Evolutionary conservation across 2,113 vertebrate genomes (phyloP).

Genomic region (Microcebus jonahi): DNA sequence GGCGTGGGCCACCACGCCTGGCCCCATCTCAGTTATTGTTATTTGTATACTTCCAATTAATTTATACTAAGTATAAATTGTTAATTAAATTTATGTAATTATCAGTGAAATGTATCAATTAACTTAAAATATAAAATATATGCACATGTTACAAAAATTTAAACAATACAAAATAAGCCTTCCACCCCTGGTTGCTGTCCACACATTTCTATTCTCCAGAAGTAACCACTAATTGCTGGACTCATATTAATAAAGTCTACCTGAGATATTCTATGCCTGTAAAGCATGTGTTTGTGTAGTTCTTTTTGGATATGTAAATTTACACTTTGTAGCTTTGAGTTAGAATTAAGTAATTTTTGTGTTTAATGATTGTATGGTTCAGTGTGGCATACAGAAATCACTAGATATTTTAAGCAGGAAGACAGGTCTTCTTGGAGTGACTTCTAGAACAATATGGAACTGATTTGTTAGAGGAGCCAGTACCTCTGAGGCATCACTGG

Average conservation of each 20-base stretch:
- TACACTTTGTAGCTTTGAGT: neutral
- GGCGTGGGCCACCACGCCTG: no score
- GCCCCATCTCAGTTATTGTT: neutral
- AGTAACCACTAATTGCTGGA: neutral
- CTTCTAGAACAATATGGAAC: neutral
- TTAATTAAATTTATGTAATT: neutral
- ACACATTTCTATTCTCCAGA: neutral
- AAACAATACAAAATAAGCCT: constrained; percentile 1
- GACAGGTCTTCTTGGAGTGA: neutral
- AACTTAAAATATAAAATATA: neutral
- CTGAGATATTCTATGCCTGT: neutral
- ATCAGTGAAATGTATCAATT: neutral
- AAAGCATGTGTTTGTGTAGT: neutral
- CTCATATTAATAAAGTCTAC: neutral
- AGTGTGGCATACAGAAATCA: neutral
- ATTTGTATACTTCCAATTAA: neutral
- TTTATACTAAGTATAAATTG: neutral
- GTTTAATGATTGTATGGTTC: neutral
- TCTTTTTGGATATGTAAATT: neutral
- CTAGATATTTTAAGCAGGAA: neutral
- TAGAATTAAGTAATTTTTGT: neutral
- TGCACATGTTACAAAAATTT: neutral
- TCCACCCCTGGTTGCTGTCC: neutral
- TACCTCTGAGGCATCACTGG: neutral
- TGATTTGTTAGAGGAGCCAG: neutral